Conservation (phyloP, 2,113 vertebrate species). For the Nycticebus coucang region DNA sequence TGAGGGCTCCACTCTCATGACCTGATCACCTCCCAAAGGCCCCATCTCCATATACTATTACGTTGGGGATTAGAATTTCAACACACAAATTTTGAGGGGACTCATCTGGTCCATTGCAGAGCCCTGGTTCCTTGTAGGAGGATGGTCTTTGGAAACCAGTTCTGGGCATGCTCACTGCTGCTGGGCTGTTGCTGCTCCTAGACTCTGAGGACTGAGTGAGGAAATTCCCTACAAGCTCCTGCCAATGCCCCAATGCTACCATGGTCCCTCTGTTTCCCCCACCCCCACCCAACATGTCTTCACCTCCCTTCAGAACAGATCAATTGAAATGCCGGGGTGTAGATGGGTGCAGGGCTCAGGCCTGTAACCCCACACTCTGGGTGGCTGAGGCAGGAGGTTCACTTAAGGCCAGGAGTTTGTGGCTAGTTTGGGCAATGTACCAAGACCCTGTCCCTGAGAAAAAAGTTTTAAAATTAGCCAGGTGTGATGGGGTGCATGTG, state of each 20-base stretch:
- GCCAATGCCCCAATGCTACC: fast-evolving
- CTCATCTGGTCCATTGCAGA: background rate
- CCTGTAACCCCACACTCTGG: too few relatives aligned
- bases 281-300: too few relatives aligned
- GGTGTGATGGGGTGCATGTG: too few relatives aligned
- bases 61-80: background rate
- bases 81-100: background rate
- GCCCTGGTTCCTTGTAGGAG: background rate
- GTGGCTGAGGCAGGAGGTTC: too few relatives aligned
- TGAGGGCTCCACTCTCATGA: background rate
- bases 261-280: fast-evolving
- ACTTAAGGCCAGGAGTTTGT: too few relatives aligned
- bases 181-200: background rate
- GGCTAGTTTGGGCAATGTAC: too few relatives aligned
- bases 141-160: background rate
- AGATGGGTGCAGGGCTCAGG: background rate
- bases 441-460: too few relatives aligned
- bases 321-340: background rate
- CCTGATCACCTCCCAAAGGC: background rate
- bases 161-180: background rate
- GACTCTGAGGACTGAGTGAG: too few relatives aligned
- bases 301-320: background rate
- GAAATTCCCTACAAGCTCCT: background rate
- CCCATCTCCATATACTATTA: background rate
- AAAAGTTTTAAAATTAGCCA: too few relatives aligned